Base-by-base conservation (phyloP, 2,888 invertebrate species). In the Agriotes lineatus region DNA sequence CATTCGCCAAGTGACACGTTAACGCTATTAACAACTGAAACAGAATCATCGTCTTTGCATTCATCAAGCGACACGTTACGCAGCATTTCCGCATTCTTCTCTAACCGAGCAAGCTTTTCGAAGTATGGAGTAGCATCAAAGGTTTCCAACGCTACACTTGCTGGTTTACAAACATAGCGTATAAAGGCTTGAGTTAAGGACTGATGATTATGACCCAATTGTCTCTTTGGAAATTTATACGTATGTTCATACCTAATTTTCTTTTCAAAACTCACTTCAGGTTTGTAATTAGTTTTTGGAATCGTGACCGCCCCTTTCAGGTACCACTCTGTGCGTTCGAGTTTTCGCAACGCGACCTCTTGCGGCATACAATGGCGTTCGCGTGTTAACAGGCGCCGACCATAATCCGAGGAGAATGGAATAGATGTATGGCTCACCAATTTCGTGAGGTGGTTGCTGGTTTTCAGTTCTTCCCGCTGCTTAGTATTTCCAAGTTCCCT, bases 401-500 rank as follows among this genome's bases (percentile, higher is more conserved):
- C 81, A 48, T 79, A 67, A 66, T 82, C 78, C 2, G 82, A 82
- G 1, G 81, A 81, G 56, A 82, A 77, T 42, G 82, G 82, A 45
- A 82, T 76, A 56, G 76, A 61, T 18, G 69, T 60, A 42, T 66
- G 72, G 50, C 74, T 73, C 19, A 64, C 35, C 42, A 79, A 72
- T 52, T 60, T 69, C 33, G 50, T 59, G 7, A 67, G 64, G 57
- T 70, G 64, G n/a, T n/a, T n/a, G 10, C 25, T 35, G 0, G 45
- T 35, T 30, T 72, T 68, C 20, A 62, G 6, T 35, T 60, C 45
- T 19, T 33, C 0, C 1, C 18, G 20, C 30, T 35, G 33, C 39
- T 22, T 54, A 2, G 16, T 14, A 30, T 19, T 16, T 1, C 19
- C 10, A 0, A 16, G 16, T 65, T 74, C 20, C 48, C 12, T 14